These are phyloP conservation scores for Saimiri boliviensis DNA, from an alignment of 2,113 vertebrate genomes.

Conservation along the genomic window DNA sequence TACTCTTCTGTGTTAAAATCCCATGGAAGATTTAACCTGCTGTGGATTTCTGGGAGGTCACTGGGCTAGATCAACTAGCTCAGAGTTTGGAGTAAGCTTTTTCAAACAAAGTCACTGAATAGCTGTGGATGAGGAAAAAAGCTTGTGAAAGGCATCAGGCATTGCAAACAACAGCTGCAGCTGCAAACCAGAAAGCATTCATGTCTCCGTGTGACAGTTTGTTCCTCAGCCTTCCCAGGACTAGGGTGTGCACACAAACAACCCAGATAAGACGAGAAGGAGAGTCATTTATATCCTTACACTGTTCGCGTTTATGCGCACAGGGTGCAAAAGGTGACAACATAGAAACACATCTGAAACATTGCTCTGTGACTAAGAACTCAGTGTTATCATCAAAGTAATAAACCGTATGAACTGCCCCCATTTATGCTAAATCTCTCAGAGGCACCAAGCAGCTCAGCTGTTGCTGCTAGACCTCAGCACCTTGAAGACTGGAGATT, in stretches of 20 bases:
- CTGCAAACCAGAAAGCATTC: neutral
- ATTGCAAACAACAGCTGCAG: neutral
- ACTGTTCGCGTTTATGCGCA: neutral
- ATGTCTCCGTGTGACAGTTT: neutral
- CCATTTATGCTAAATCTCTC: neutral
- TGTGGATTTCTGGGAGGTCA: neutral
- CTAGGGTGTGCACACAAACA: neutral
- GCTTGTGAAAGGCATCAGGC: neutral
- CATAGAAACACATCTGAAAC: neutral
- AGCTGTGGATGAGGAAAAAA: neutral
- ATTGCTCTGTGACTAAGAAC: neutral
- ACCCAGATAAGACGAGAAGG: neutral
- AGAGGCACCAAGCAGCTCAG: neutral
- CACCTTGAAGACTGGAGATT: neutral
- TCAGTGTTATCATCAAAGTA: conserved; percentile 1
- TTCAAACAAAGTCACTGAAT: neutral
- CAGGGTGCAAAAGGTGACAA: neutral
- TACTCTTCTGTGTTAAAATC: neutral
- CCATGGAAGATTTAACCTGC: neutral
- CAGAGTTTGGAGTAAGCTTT: neutral
- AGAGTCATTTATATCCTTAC: neutral
- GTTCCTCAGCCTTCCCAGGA: neutral
- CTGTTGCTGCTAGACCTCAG: neutral
- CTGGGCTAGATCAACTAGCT: neutral
- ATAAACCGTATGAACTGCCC: neutral